Conservation (phyloP, 2,888 invertebrate species). For the Epirrhoe tristata region DNA sequence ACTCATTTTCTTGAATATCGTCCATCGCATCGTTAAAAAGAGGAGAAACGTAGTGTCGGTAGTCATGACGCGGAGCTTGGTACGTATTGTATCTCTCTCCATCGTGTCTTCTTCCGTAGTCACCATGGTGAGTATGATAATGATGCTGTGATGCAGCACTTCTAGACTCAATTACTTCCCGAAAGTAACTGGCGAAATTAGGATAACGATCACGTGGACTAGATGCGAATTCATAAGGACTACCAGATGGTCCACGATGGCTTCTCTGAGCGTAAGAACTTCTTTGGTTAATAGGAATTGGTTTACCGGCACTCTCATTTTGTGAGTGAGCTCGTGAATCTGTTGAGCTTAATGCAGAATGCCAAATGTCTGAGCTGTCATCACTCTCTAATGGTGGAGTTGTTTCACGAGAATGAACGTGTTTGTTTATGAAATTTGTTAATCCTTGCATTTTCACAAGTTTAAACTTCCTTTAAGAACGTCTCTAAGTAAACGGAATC, state of each 20-base stretch:
- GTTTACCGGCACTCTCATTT: slow-evolving; percentile 55
- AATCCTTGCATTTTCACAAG: slow-evolving; percentile 78
- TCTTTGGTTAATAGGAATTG: slow-evolving; percentile 67
- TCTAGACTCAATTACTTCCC: slow-evolving; percentile 70
- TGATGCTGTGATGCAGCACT: slow-evolving; percentile 56
- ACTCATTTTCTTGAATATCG: slow-evolving; percentile 80
- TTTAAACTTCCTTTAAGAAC: slow-evolving; percentile 4
- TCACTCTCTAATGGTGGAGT: slow-evolving; percentile 69
- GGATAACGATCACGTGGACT: slow-evolving; percentile 78
- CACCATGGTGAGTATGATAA: slow-evolving; percentile 63
- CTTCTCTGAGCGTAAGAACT: slow-evolving; percentile 63
- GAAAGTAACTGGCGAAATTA: slow-evolving; percentile 78
- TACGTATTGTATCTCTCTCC: slow-evolving; percentile 70
- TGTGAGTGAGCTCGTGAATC: slow-evolving; percentile 56
- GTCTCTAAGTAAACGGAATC: background rate
- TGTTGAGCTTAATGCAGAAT: slow-evolving; percentile 63
- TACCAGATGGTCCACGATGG: slow-evolving; percentile 59
- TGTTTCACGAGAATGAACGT: slow-evolving; percentile 58
- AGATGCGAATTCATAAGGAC: slow-evolving; percentile 69
- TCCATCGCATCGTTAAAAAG: slow-evolving; percentile 78
- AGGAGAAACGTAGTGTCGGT: slow-evolving; percentile 78
- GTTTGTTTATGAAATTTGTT: slow-evolving; percentile 73
- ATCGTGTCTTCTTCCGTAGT: slow-evolving; percentile 63
- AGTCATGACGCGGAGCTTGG: slow-evolving; percentile 65
- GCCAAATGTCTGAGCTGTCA: slow-evolving; percentile 79